Base-by-base conservation (phyloP, 2,888 invertebrate species). In the Scaptomyza tumidula region DNA sequence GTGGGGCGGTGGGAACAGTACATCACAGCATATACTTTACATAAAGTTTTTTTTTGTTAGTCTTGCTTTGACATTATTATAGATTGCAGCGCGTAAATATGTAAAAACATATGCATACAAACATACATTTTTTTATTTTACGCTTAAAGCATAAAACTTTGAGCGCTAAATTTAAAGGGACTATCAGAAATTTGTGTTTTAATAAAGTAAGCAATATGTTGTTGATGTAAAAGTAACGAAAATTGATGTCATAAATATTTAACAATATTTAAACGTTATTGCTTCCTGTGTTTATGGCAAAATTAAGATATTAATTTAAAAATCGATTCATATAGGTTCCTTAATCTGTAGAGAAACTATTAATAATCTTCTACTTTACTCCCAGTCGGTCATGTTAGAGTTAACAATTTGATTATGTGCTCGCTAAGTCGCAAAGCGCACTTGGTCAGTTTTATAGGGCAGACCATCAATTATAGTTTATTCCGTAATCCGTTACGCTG, bases 21-120 rank as follows among this genome's bases (percentile, higher is more conserved):
- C 33, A 44, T 2, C 4, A n/a, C 14, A 13, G 41, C 57, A 31
- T 41, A 50, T 55, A 37, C 46, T 56, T 65, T 24, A 24, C 43
- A 50, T 39, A 68, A 63, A 63, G 55, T 73, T 73, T 74, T 56
- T 35, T 27, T 27, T 1, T 37, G 35, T 27, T 58, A 37, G 41
- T 37, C 59, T 58, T 62, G 50, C 69, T 35, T 58, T 58, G 66
- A 65, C 41, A 45, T 64, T 33, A 41, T 41, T 53, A 41, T 39
- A 44, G 29, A 48, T 49, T 53, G 50, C 55, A 44, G 41, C 53
- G 35, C 52, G 31, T 46, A 50, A 64, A 60, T 46, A 46, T 16
- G 41, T 1, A 48, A 11, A 54, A 43, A 31, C 31, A 33, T 27
- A 43, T 65, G 6, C 13, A 53, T 64, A 19, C 27, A 62, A n/a